Percentiles rank a stretch among this genome's conserved stretches.
Conservation (phyloP, 2,888 invertebrate genomes). For the Drosophila birchii region DNA sequence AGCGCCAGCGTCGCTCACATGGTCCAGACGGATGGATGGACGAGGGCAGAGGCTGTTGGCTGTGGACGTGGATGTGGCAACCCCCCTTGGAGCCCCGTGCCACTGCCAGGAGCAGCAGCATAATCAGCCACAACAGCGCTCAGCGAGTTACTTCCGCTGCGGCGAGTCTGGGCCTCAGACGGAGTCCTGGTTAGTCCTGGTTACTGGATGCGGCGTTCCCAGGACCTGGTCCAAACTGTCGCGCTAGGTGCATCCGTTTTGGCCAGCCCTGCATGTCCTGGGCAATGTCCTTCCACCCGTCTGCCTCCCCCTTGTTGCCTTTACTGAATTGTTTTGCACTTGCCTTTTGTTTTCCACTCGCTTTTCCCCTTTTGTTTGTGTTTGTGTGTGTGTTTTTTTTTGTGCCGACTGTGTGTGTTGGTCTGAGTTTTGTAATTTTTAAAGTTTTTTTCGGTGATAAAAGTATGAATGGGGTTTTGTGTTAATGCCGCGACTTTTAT, state of each 20-base stretch:
- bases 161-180: constrained; percentile 63
- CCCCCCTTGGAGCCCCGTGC: constrained; percentile 12
- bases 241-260: constrained; percentile 71
- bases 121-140: constrained; percentile 83
- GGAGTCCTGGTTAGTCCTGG: constrained; percentile 6
- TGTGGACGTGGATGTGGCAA: constrained; percentile 4
- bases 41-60: constrained; percentile 4
- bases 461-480: constrained; percentile 20
- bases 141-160: constrained; percentile 82
- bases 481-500: constrained; percentile 12
- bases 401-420: neutral
- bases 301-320: constrained; percentile 26
- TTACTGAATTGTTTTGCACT: constrained; percentile 76
- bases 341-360: constrained; percentile 80
- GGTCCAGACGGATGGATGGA: constrained; percentile 32
- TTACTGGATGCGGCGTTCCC: constrained; percentile 12
- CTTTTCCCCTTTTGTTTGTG: constrained; percentile 39
- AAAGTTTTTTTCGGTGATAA: constrained; percentile 19
- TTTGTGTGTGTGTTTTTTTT: neutral
- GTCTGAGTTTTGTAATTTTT: constrained; percentile 19
- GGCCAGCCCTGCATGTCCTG: constrained; percentile 57
- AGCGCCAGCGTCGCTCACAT: constrained; percentile 40
- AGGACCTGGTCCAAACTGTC: constrained; percentile 36
- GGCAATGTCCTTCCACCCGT: constrained; percentile 61
- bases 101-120: constrained; percentile 48